Evolutionary conservation across 2,888 invertebrate species (phyloP).

Genomic region (Rhamnusium bicolor): DNA sequence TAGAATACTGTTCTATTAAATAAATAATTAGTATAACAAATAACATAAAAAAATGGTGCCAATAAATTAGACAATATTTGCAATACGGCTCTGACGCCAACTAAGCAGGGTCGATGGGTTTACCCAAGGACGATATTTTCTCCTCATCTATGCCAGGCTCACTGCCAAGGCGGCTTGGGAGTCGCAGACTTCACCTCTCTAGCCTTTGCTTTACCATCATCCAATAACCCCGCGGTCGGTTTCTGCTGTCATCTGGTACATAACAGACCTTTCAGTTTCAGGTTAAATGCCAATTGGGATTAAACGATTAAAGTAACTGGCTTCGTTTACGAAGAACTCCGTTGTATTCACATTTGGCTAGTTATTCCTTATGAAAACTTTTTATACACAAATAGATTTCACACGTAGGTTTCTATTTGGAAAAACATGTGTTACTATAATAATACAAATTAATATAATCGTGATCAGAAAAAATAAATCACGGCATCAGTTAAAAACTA

Average conservation of each 20-base stretch:
- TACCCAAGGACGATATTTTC: constrained; percentile 45
- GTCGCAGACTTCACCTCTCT: not conserved
- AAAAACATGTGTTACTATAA: too few species aligned
- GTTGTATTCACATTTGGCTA: not conserved
- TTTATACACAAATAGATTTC: not conserved
- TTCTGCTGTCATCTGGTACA: not conserved
- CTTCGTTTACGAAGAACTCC: not conserved
- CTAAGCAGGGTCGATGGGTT: constrained; percentile 48
- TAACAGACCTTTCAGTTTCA: constrained; percentile 2
- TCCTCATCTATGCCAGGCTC: constrained; percentile 27
- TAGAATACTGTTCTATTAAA: too few species aligned
- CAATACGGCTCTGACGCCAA: constrained; percentile 38
- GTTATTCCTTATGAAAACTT: not conserved
- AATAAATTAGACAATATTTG: not conserved
- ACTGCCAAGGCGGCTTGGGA: constrained; percentile 16
- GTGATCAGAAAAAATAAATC: too few species aligned
- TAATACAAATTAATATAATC: too few species aligned
- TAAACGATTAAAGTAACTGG: not conserved
- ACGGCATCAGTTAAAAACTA: too few species aligned
- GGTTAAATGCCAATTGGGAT: not conserved
- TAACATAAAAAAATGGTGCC: not conserved
- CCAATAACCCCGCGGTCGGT: not conserved
- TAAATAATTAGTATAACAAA: too few species aligned
- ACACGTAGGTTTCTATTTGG: not conserved
- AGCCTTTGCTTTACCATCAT: constrained; percentile 10